Percentiles rank a stretch among this genome's conserved stretches.
Evolutionary conservation across 2,888 invertebrate species (phyloP).

Genomic region (Acanthosoma haemorrhoidale): DNA sequence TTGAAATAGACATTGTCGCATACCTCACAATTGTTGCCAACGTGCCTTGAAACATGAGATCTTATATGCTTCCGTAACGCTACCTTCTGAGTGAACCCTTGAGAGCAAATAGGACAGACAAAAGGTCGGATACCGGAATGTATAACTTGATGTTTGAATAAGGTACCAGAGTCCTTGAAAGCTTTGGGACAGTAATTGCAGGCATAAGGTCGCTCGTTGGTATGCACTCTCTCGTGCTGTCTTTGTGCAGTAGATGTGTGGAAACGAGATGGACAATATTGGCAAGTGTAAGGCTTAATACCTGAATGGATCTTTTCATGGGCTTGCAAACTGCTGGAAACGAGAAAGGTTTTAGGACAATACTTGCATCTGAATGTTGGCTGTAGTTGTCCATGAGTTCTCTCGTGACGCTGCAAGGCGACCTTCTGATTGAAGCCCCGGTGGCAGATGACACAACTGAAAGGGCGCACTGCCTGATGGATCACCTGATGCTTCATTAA

Average conservation of each 20-base stretch:
- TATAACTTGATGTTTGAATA: constrained; percentile 40
- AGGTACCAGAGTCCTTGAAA: constrained; percentile 38
- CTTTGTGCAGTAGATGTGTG: constrained; percentile 39
- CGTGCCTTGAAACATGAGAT: constrained; percentile 36
- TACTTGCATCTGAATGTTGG: constrained; percentile 38
- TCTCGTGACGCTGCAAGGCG: constrained; percentile 38
- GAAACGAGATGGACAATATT: constrained; percentile 38
- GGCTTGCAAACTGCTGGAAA: constrained; percentile 38
- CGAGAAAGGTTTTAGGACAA: constrained; percentile 40
- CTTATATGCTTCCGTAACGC: constrained; percentile 39
- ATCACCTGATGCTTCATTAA: constrained; percentile 40
- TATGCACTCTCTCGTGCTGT: constrained; percentile 40
- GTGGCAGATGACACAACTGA: constrained; percentile 37
- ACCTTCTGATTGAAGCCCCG: constrained; percentile 40
- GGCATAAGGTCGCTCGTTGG: constrained; percentile 37
- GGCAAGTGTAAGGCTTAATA: constrained; percentile 38
- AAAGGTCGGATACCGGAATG: constrained; percentile 39
- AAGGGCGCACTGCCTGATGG: constrained; percentile 39
- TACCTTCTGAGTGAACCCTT: constrained; percentile 40
- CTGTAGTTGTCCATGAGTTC: constrained; percentile 38
- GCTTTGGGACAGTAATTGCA: constrained; percentile 44
- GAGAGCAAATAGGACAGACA: constrained; percentile 40
- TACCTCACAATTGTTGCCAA: constrained; percentile 37
- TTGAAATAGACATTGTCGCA: constrained; percentile 36
- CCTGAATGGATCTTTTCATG: constrained; percentile 40